Evolutionary conservation across 2,113 vertebrate species (phyloP).

Genomic region (Corythornis madagascariensis): DNA sequence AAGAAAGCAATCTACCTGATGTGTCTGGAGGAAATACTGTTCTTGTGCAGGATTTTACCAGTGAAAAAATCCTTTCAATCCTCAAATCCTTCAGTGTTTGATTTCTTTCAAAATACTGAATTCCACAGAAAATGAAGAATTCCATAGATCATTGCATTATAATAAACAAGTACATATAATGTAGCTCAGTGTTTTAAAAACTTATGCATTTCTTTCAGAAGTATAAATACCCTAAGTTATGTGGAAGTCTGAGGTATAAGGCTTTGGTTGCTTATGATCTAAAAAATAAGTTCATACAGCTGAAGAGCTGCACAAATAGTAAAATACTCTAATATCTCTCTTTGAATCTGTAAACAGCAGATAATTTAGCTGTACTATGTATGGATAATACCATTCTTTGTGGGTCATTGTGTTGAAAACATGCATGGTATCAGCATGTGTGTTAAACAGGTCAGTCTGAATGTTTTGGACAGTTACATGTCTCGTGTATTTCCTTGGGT

Average conservation of each 20-base stretch:
- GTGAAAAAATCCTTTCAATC: not conserved
- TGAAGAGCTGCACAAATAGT: not conserved
- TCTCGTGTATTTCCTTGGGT: not conserved
- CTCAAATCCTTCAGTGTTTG: not conserved
- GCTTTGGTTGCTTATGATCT: not conserved
- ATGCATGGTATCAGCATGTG: fast-evolving
- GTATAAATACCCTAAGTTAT: not conserved
- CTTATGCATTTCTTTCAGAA: not conserved
- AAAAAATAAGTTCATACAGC: not conserved
- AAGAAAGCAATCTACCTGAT: not conserved
- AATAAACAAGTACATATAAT: not conserved
- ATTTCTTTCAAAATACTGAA: not conserved
- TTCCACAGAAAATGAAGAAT: not conserved
- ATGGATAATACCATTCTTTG: not conserved
- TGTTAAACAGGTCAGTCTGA: not conserved
- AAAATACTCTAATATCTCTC: not conserved
- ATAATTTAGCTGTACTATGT: not conserved
- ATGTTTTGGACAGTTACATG: not conserved
- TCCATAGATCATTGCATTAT: not conserved
- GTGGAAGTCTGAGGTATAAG: not conserved
- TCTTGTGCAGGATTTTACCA: not conserved
- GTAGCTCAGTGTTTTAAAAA: not conserved
- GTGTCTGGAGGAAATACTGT: not conserved
- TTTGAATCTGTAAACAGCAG: not conserved
- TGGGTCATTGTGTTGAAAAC: not conserved